Evolutionary conservation across 2,888 invertebrate genomes (phyloP), one percentile per base, ranked within the genome.

Genomic region (Candidula unifasciata): DNA sequence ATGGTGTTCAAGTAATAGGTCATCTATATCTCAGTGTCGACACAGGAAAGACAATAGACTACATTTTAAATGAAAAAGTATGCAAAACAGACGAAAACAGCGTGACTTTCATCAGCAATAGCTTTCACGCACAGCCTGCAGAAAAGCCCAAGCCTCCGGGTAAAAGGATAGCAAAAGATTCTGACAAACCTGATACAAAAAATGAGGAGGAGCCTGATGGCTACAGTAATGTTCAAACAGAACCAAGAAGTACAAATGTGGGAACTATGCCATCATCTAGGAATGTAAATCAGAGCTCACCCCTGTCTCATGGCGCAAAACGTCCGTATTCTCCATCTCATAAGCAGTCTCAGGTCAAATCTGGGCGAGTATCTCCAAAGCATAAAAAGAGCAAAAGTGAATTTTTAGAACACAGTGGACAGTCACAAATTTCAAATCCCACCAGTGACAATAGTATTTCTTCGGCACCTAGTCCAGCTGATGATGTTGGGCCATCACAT

Each of bases 21-120:
- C 87, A 87, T 71, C 77, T 87, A 24, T 87, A 87, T 85, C 80
- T 87, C 16, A 87, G 84, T 82, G 86, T 87, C 37, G 87, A 87
- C 44, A 87, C 86, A 30, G 87, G 86, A 6, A 85, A 84, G 33
- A 87, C 86, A 66, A 85, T 87, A 52, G 87, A 87, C 80, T 87
- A 87, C 71, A 83, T 87, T 69, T 69, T 87, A 37, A 86, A 87
- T 84, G 87, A 87, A 78, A 87, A 87, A 69, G 87, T 87, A 8
- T 85, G 84, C 77, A 86, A 86, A 68, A 87, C 86, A 80, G 87
- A 87, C 77, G 86, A 87, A 82, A 85, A 86, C 57, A 86, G 86
- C 60, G 86, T 86, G 8, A 87, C 86, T 18, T 87, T 87, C 77
- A 85, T 87, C 35, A 87, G 87, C 64, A 87, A 87, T 60, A 87